Evolutionary conservation across 2,113 vertebrate species (phyloP).

Genomic region (Macrotis lagotis): DNA sequence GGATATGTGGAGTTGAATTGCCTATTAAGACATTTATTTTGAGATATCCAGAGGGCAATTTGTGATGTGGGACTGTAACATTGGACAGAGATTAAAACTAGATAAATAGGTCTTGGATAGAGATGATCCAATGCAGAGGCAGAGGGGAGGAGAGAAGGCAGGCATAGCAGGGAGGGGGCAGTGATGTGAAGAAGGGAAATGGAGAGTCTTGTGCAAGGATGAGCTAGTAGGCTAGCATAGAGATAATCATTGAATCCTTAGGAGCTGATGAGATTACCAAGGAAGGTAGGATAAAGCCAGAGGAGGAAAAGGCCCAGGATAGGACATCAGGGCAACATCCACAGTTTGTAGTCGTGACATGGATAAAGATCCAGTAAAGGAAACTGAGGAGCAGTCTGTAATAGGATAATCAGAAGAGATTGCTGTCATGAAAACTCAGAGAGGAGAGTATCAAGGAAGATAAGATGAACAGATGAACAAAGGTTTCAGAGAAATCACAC

Average conservation of each 20-base stretch:
- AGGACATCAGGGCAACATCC: too few relatives aligned
- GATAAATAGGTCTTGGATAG: too few relatives aligned
- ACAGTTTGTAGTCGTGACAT: neutral
- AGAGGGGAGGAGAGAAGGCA: too few relatives aligned
- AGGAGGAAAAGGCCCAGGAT: neutral
- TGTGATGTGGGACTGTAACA: neutral
- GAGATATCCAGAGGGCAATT: neutral
- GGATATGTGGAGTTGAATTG: neutral
- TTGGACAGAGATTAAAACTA: too few relatives aligned
- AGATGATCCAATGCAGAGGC: too few relatives aligned
- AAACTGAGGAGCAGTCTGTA: neutral
- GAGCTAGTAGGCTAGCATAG: too few relatives aligned
- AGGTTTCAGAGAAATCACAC: too few relatives aligned
- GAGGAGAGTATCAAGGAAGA: neutral
- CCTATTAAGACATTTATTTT: neutral
- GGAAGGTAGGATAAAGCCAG: neutral
- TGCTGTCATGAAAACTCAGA: neutral
- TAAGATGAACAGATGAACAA: too few relatives aligned
- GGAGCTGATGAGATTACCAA: neutral
- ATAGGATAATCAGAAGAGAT: neutral
- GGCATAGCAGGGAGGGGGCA: too few relatives aligned
- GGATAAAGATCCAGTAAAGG: neutral
- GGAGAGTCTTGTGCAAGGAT: too few relatives aligned
- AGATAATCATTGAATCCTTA: neutral
- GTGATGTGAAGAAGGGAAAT: too few relatives aligned